phyloP scores from a whole-genome alignment of 2,888 invertebrate genomes.

The Griposia aprilina region DNA sequence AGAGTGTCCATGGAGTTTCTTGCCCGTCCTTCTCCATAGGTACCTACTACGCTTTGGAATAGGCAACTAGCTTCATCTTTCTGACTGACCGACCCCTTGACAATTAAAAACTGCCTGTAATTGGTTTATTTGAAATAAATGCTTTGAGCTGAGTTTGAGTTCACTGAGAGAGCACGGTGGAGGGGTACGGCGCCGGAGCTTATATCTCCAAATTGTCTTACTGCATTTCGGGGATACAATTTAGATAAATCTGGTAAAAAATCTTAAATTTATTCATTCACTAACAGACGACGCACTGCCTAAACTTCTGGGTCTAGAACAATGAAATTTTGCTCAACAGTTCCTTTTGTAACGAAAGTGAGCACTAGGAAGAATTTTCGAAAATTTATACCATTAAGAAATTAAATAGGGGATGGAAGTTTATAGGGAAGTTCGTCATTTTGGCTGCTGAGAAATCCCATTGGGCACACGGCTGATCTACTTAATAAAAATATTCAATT shows the following conservation, averaged over 20 bases:
- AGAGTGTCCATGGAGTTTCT: too few species aligned
- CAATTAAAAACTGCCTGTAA: too few species aligned
- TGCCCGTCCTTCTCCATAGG: too few species aligned
- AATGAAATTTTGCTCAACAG: too few species aligned
- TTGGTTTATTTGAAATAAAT: too few species aligned
- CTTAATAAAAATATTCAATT: too few species aligned
- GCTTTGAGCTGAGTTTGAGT: too few species aligned
- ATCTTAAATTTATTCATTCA: not conserved
- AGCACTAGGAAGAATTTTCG: not conserved
- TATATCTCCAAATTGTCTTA: not conserved
- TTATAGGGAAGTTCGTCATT: not conserved
- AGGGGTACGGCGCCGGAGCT: not conserved
- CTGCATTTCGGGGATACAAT: not conserved
- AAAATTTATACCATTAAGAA: not conserved
- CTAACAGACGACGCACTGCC: not conserved
- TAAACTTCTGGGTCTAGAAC: not conserved
- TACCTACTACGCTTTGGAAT: too few species aligned
- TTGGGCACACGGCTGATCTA: not conserved
- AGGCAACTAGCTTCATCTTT: too few species aligned
- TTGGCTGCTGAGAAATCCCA: not conserved
- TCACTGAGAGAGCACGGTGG: too few species aligned
- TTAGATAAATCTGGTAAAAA: too few species aligned
- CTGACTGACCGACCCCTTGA: too few species aligned
- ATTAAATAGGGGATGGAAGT: not conserved
- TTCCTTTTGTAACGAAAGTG: not conserved